Conservation (phyloP, 2,797 vertebrate species). For the Vultur gryphus region DNA sequence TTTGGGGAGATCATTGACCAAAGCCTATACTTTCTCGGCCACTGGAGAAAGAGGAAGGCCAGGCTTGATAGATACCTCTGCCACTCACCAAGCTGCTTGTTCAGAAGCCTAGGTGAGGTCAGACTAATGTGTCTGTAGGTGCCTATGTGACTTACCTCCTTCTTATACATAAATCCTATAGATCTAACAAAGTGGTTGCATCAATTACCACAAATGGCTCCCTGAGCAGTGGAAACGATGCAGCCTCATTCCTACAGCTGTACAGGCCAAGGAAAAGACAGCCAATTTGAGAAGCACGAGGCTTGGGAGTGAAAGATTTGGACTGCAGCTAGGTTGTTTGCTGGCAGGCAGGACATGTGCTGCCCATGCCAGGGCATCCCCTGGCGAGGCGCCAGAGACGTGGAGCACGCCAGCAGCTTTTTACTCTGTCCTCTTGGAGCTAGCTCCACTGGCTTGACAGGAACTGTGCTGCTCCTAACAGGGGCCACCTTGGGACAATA, state of each 20-base stretch:
- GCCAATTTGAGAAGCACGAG: not conserved
- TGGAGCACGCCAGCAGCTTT: not conserved
- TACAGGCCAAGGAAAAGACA: not conserved
- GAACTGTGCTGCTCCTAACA: not conserved
- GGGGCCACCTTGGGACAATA: not conserved
- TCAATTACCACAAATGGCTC: not conserved
- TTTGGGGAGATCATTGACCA: not conserved
- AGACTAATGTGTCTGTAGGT: not conserved
- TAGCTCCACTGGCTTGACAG: not conserved
- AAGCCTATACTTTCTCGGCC: not conserved
- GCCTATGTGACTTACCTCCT: not conserved
- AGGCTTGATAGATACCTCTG: not conserved
- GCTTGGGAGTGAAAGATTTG: not conserved
- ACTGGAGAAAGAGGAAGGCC: not conserved
- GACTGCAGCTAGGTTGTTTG: not conserved
- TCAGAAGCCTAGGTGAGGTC: not conserved
- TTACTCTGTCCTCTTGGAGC: not conserved
- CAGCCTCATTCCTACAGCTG: not conserved
- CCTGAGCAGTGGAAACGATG: rapidly evolving
- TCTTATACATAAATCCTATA: not conserved
- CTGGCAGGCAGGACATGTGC: not conserved
- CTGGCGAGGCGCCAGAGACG: rapidly evolving
- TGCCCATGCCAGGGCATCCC: constrained; percentile 1
- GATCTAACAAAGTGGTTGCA: not conserved
- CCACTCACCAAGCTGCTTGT: not conserved